Evolutionary conservation across 2,113 vertebrate genomes (phyloP).

Genomic region (Ploceus nigricollis): DNA sequence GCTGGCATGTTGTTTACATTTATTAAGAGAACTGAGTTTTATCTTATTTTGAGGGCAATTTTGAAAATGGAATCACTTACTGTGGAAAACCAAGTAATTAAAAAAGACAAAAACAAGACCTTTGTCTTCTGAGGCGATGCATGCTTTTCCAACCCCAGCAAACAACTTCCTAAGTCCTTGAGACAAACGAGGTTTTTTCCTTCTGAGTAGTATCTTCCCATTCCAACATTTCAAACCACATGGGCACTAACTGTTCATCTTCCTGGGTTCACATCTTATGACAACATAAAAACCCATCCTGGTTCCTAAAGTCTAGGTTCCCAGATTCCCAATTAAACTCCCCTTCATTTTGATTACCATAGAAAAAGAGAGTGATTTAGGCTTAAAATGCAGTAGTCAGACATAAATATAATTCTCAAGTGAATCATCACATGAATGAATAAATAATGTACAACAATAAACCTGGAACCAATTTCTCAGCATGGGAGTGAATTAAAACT

Average conservation of each 20-base stretch:
- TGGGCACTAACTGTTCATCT: background rate
- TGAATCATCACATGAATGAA: background rate
- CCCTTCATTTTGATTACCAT: background rate
- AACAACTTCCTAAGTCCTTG: background rate
- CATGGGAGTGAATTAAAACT: background rate
- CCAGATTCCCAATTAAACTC: background rate
- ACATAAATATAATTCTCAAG: background rate
- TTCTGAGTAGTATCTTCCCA: background rate
- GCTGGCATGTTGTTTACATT: background rate
- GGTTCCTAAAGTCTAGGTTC: background rate
- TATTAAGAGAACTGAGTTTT: slow-evolving; percentile 4
- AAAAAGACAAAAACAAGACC: background rate
- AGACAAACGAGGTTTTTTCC: background rate
- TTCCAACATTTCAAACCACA: background rate
- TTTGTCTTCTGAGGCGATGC: background rate
- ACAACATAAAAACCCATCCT: background rate
- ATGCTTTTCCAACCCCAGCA: background rate
- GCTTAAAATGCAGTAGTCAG: background rate
- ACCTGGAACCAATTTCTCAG: background rate
- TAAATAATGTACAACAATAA: background rate
- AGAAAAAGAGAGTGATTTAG: background rate
- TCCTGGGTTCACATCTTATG: background rate
- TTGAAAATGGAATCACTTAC: background rate
- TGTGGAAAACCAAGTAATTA: slow-evolving; percentile 17
- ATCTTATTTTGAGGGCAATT: slow-evolving; percentile 31